A percentile compares a stretch with the other conserved stretches of the same genome.
phyloP scores from a whole-genome alignment of 2,888 invertebrate species.

The Steinernema carpocapsae region DNA sequence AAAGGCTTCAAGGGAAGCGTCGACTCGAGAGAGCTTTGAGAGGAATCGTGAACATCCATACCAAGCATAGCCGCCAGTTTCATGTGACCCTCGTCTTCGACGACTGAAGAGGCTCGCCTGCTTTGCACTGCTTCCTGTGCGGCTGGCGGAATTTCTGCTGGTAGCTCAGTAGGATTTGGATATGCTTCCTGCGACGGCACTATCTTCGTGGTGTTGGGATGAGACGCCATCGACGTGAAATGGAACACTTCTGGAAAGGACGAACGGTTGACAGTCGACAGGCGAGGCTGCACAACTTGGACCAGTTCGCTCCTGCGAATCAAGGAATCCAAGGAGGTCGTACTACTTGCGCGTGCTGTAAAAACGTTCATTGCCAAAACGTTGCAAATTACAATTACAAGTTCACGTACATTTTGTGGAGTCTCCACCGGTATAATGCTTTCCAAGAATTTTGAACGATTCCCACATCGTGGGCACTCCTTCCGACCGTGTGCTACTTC shows the following conservation, averaged over 20 bases:
- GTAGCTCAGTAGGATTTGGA: not conserved
- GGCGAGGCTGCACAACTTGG: not conserved
- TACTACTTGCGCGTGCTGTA: slow-evolving; percentile 35
- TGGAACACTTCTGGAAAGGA: not conserved
- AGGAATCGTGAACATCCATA: not conserved
- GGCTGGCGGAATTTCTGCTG: no score
- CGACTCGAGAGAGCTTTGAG: not conserved
- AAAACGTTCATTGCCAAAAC: not conserved
- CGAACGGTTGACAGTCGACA: not conserved
- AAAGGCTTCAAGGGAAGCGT: not conserved
- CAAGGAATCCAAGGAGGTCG: slow-evolving; percentile 8
- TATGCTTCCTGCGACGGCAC: not conserved
- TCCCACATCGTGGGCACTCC: slow-evolving; percentile 66
- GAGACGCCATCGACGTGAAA: not conserved
- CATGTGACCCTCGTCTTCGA: not conserved
- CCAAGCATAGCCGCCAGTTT: slow-evolving; percentile 12
- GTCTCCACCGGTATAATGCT: slow-evolving; percentile 49
- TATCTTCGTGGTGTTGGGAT: not conserved
- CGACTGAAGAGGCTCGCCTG: not conserved
- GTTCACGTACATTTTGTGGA: slow-evolving; percentile 28
- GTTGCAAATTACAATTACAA: not conserved
- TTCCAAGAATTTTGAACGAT: slow-evolving; percentile 62
- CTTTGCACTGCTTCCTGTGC: no score
- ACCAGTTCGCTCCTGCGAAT: slow-evolving; percentile 10
- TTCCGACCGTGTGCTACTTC: slow-evolving; percentile 27